These are phyloP conservation scores for Prosopocoilus inquinatus DNA, from an alignment of 2,888 invertebrate species.

Conservation along the genomic window DNA sequence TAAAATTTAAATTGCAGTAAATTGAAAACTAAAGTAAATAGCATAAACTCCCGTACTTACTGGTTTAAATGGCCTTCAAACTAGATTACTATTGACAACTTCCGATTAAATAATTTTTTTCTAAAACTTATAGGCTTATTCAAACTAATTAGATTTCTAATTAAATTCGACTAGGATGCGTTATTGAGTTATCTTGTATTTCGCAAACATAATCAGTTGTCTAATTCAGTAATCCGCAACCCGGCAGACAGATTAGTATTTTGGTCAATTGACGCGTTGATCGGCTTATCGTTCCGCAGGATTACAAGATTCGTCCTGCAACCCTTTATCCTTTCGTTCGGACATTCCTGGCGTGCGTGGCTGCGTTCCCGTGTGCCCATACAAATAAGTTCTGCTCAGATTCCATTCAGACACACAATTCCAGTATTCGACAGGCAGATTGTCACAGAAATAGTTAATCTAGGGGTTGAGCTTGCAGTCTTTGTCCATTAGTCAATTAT, in stretches of 20 bases:
- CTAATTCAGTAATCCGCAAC: slow-evolving; percentile 20
- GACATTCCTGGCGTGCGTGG: slow-evolving; percentile 19
- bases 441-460: slow-evolving; percentile 31
- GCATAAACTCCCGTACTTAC: too few relatives aligned
- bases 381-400: neutral
- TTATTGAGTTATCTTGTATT: slow-evolving; percentile 1
- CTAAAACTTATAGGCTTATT: too few relatives aligned
- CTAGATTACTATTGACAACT: too few relatives aligned
- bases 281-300: slow-evolving; percentile 28
- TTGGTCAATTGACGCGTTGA: slow-evolving; percentile 32
- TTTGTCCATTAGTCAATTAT: slow-evolving; percentile 36
- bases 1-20: too few relatives aligned
- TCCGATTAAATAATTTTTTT: too few relatives aligned
- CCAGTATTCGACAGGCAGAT: slow-evolving; percentile 24
- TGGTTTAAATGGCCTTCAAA: too few relatives aligned
- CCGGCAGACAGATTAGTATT: slow-evolving; percentile 28
- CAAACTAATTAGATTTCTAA: neutral
- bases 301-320: slow-evolving; percentile 23
- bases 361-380: neutral
- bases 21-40: too few relatives aligned
- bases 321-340: slow-evolving; percentile 23
- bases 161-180: neutral
- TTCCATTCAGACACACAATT: slow-evolving; percentile 13
- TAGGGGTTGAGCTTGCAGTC: slow-evolving; percentile 31
- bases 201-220: slow-evolving; percentile 5